phyloP scores from a whole-genome alignment of 2,888 invertebrate genomes.

The Nemurella pictetii region DNA sequence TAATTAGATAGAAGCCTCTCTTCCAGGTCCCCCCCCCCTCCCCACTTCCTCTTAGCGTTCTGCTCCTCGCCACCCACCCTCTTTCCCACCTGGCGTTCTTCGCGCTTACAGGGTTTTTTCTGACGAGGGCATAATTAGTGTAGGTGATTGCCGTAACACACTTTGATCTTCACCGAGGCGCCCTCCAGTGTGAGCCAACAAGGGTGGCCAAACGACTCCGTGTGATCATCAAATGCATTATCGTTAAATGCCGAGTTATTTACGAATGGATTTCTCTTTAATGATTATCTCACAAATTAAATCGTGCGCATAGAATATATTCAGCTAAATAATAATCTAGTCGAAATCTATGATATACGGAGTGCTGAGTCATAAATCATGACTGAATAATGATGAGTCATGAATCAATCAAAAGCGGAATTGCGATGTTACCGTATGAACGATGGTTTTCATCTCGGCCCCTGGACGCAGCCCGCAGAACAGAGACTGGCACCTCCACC shows the following conservation, averaged over 20 bases:
- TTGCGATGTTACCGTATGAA: no score
- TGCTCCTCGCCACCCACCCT: neutral
- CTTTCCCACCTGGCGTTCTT: neutral
- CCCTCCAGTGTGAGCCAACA: neutral
- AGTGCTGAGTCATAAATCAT: no score
- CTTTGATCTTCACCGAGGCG: neutral
- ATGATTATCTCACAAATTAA: no score
- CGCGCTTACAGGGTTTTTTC: constrained; percentile 3
- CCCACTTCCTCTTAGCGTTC: neutral
- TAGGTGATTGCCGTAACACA: constrained; percentile 3
- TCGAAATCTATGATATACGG: no score
- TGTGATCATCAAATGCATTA: no score
- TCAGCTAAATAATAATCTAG: no score
- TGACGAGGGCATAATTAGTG: constrained; percentile 8
- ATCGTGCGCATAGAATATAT: no score
- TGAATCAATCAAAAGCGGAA: no score
- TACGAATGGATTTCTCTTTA: no score
- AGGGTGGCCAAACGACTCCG: neutral
- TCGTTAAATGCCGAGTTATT: no score
- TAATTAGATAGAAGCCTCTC: neutral
- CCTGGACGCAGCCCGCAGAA: neutral
- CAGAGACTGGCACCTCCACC: neutral
- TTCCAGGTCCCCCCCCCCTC: neutral
- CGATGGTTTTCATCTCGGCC: no score
- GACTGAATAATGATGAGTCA: no score